Percentiles rank a stretch among this genome's conserved stretches.
phyloP scores from a whole-genome alignment of 2,888 invertebrate species.

The Agrilus biguttatus region DNA sequence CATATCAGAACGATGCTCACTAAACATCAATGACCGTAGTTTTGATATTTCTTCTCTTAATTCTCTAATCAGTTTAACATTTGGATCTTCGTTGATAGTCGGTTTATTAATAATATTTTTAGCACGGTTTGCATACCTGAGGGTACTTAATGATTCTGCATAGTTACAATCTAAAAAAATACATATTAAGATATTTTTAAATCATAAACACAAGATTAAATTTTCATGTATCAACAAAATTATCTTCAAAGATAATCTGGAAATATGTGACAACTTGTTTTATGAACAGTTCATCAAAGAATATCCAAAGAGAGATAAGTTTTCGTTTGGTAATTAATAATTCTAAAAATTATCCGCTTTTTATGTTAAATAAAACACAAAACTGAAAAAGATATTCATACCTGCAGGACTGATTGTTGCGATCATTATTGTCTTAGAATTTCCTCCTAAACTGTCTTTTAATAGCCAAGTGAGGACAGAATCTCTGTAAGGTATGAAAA shows the following conservation, averaged over 20 bases:
- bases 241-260: too few relatives aligned
- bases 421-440: slow-evolving; percentile 86
- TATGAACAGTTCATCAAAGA: too few relatives aligned
- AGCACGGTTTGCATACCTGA: slow-evolving; percentile 77
- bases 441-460: slow-evolving; percentile 78
- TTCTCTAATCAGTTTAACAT: slow-evolving; percentile 75
- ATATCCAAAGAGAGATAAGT: too few relatives aligned
- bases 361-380: not conserved
- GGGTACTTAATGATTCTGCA: slow-evolving; percentile 72
- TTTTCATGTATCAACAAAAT: too few relatives aligned
- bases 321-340: too few relatives aligned
- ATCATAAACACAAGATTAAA: not conserved
- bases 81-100: slow-evolving; percentile 79
- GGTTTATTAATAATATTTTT: slow-evolving; percentile 87
- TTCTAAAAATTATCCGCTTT: not conserved
- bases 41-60: slow-evolving; percentile 74
- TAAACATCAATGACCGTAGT: slow-evolving; percentile 57
- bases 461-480: slow-evolving; percentile 79
- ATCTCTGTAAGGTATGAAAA: slow-evolving; percentile 78
- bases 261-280: too few relatives aligned
- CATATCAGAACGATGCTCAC: slow-evolving; percentile 44
- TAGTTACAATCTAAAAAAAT: slow-evolving; percentile 57
- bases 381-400: slow-evolving; percentile 8
- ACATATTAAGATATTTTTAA: not conserved
- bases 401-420: slow-evolving; percentile 51